A percentile compares a stretch with the other conserved stretches of the same genome.
These are phyloP conservation scores for Chloroclysta siterata DNA, from an alignment of 2,888 invertebrate genomes.

Conservation along the genomic window DNA sequence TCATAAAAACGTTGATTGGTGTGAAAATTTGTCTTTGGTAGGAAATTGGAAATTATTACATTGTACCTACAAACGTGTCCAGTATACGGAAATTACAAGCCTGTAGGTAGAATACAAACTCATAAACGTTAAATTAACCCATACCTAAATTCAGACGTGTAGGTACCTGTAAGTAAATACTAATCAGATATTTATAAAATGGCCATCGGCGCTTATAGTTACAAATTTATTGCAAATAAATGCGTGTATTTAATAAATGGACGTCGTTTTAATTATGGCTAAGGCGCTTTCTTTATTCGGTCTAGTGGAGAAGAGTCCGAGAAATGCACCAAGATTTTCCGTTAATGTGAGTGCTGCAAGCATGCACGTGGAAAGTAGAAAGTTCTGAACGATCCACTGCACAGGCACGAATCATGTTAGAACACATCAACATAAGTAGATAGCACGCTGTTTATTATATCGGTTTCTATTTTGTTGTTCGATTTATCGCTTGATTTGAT, in stretches of 20 bases:
- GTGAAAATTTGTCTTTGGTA: too few species aligned
- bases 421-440: conserved; percentile 49
- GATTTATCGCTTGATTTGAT: conserved; percentile 40
- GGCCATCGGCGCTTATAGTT: neutral
- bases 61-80: neutral
- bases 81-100: neutral
- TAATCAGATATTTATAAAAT: conserved; percentile 4
- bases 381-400: conserved; percentile 78
- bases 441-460: conserved; percentile 44
- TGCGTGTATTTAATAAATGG: conserved; percentile 43
- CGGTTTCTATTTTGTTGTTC: conserved; percentile 61
- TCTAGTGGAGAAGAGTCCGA: conserved; percentile 75
- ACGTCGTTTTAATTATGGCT: conserved; percentile 58
- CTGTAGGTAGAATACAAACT: neutral
- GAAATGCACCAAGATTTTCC: conserved; percentile 81
- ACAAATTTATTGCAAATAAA: neutral
- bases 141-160: neutral
- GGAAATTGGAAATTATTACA: neutral
- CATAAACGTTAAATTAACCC: neutral
- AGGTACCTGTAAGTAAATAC: too few species aligned
- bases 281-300: conserved; percentile 76
- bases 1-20: too few species aligned
- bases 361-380: conserved; percentile 81
- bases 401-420: conserved; percentile 71
- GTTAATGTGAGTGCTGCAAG: conserved; percentile 71